phyloP scores from a whole-genome alignment of 2,888 invertebrate species.

The Omphaloscelis lunosa region DNA sequence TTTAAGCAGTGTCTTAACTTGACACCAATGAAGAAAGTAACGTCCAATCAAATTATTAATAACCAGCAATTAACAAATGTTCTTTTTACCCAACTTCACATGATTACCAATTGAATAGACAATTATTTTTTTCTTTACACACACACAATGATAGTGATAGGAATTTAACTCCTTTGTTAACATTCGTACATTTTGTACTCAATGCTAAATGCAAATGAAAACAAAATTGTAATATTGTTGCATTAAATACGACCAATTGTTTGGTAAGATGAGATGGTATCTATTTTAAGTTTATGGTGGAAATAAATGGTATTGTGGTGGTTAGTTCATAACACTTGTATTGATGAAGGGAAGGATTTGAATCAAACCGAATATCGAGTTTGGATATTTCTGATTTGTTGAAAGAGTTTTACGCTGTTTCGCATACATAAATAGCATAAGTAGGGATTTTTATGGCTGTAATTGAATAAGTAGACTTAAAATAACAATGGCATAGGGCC shows the following conservation, averaged over 20 bases:
- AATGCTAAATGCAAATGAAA: conserved; percentile 65
- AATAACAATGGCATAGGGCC: conserved; percentile 17
- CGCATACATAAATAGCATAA: neutral
- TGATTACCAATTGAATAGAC: conserved; percentile 53
- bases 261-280: conserved; percentile 39
- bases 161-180: conserved; percentile 58
- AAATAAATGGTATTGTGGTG: conserved; percentile 1
- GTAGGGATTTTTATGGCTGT: too few relatives aligned
- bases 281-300: conserved; percentile 20
- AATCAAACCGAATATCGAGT: neutral
- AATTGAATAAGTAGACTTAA: neutral
- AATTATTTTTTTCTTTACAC: conserved; percentile 48
- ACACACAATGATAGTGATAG: conserved; percentile 42
- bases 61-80: conserved; percentile 20
- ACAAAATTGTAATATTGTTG: conserved; percentile 37
- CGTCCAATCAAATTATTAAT: conserved; percentile 35
- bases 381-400: neutral
- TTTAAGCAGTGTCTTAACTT: conserved; percentile 33
- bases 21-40: conserved; percentile 60
- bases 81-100: conserved; percentile 45
- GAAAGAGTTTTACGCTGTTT: neutral
- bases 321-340: neutral
- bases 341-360: neutral
- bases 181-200: conserved; percentile 46
- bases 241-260: conserved; percentile 41